Evolutionary conservation across 2,113 vertebrate genomes (phyloP), one percentile per base, ranked within the genome.

Genomic region (Nipponia nippon): DNA sequence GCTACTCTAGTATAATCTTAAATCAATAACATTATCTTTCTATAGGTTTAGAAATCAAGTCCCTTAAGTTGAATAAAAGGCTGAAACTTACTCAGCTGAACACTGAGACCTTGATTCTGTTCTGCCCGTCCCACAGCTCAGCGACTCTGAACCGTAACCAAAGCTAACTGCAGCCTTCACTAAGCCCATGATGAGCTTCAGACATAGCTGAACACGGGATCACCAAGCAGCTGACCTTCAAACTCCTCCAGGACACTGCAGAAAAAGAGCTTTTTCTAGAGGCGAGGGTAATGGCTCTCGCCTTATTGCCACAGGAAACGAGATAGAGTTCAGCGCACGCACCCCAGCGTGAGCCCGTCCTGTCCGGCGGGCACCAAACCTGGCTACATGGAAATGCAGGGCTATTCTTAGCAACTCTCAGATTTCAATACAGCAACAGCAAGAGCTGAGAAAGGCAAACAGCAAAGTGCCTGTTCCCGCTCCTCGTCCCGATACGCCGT

Each of bases 391-490:
- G 66, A 96, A 93, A 58, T 84, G 32, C 25, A 27, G 95, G 82
- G 98, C 90, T 98, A 98, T 98, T 98, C 97, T 98, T 98, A 98
- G 98, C 94, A 98, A 46, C 97, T 96, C 98, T 98, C 98, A 96
- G 83, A 86, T 98, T 98, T 98, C 98, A 98, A 93, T 93, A 81
- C 70, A 97, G 91, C 94, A 96, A 97, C 97, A 98, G 85, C 86
- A 87, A 55, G 94, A 95, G 86, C 94, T 95, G 80, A 89, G 89
- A 89, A 91, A 92, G 95, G 92, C 93, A 97, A 95, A 96, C 63
- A 90, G 36, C 53, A 5, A 92, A 97, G 95, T 8, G 83, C 77
- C 83, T 44, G 23, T 76, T 96, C 79, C 88, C 72, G n/a, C 84
- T 81, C 87, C 58, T 82, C 10, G 16, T 32, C 79, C 50, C 0